Evolutionary conservation across 2,888 invertebrate species (phyloP).

Genomic region (Drosophila fungiperda): DNA sequence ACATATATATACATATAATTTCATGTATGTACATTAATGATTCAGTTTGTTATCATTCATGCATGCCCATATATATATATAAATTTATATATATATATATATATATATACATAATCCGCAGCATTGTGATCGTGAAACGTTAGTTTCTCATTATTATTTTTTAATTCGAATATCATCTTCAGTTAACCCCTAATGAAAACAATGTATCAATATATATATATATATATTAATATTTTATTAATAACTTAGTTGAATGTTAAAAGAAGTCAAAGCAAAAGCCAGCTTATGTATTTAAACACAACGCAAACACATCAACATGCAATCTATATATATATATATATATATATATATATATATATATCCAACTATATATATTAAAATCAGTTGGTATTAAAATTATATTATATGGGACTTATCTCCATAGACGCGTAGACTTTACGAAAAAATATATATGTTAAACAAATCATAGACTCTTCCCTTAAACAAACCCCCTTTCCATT

Average conservation of each 20-base stretch:
- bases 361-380: constrained; percentile 32
- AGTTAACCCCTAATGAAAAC: constrained; percentile 17
- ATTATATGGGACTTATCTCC: constrained; percentile 43
- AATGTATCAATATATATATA: constrained; percentile 13
- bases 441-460: constrained; percentile 25
- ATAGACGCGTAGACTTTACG: constrained; percentile 50
- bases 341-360: constrained; percentile 20
- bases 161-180: constrained; percentile 23
- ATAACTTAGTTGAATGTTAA: constrained; percentile 43
- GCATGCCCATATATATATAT: constrained; percentile 27
- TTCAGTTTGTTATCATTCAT: constrained; percentile 23
- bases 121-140: constrained; percentile 51
- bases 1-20: constrained; percentile 48
- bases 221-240: not conserved
- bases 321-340: constrained; percentile 14
- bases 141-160: constrained; percentile 50
- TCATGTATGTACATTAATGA: constrained; percentile 24
- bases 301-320: constrained; percentile 21
- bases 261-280: constrained; percentile 37
- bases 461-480: constrained; percentile 33
- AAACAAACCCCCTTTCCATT: not conserved
- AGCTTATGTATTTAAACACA: constrained; percentile 31
- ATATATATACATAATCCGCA: constrained; percentile 36
- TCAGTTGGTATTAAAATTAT: constrained; percentile 45
- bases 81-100: constrained; percentile 18